Conservation (phyloP, 2,797 vertebrate species). For the Lithobates sylvaticus region DNA sequence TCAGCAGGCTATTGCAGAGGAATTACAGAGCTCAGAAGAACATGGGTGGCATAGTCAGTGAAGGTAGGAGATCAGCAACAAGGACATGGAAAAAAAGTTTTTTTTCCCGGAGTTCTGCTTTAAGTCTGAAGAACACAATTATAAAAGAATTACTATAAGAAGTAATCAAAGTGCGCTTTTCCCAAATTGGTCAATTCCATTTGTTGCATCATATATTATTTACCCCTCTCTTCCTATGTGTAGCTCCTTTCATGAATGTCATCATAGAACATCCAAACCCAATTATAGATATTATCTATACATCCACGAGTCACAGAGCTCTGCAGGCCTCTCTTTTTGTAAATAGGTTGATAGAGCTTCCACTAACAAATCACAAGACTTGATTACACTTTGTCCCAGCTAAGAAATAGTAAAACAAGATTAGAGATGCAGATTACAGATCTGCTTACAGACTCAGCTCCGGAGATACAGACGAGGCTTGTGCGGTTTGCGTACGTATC, state of each 20-base stretch:
- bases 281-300: background rate
- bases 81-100: too few relatives aligned
- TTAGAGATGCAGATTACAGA: conserved; percentile 38
- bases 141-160: too few relatives aligned
- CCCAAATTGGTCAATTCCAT: too few relatives aligned
- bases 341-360: background rate
- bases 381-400: background rate
- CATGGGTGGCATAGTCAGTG: too few relatives aligned
- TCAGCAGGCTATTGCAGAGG: too few relatives aligned
- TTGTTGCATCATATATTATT: too few relatives aligned
- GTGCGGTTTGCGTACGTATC: conserved; percentile 15
- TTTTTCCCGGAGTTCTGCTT: too few relatives aligned
- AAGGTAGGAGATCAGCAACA: too few relatives aligned
- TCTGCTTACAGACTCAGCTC: conserved; percentile 31
- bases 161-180: too few relatives aligned
- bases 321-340: background rate
- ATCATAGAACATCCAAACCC: background rate
- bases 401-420: conserved; percentile 47
- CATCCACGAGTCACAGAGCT: background rate
- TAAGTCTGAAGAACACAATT: too few relatives aligned
- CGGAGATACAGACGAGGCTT: conserved; percentile 14
- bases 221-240: too few relatives aligned
- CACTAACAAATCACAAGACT: background rate
- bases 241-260: background rate
- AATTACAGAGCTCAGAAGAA: too few relatives aligned